Base-by-base conservation (phyloP, 1,140 invertebrate species). In the Carposina sasakii region DNA sequence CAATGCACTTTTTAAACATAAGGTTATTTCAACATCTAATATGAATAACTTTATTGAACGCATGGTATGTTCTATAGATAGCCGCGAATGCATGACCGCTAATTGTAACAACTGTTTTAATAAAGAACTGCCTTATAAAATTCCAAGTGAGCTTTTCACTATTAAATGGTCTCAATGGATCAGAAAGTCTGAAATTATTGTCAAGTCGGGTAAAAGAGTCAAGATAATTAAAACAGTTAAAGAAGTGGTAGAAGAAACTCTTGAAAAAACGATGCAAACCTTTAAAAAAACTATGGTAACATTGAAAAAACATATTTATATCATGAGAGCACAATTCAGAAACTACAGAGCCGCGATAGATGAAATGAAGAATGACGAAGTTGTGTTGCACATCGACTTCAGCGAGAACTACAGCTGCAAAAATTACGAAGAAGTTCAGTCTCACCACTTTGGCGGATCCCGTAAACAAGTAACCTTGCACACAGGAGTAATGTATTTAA, bases 331-430 rank as follows among this genome's bases (percentile, higher is more conserved):
- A 15, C 48, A 51, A 48, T 15, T 36, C 5, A 33, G 16, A 15
- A 24, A 23, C 4, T 57, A 52, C 17, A 13, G 19, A 24, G 36
- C 17, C 23, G 10, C 10, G 8, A 43, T 36, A 20, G 8, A 52
- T 39, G 48, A 52, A 13, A n/a, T 57, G 19, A 13, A 36, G 8
- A 8, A 15, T 17, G 51, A 31, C 39, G 60, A 56, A 34, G 33
- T 36, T 13, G 19, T 37, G 6, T 10, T 59, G 9, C 30, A 41
- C 5, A 34, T 43, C 24, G 57, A 66, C 33, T 66, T 64, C 19
- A 52, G 42, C 13, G 52, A 67, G 44, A 67, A 67, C 47, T 64
- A 61, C 45, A 28, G 15, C 23, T 56, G 54, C 23, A 64, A 67
- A 50, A 26, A 57, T 15, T 21, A 28, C 2, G 31, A 48, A 33